These are phyloP conservation scores for Drosophila arawakana DNA, from an alignment of 1,140 invertebrate species.

Conservation along the genomic window DNA sequence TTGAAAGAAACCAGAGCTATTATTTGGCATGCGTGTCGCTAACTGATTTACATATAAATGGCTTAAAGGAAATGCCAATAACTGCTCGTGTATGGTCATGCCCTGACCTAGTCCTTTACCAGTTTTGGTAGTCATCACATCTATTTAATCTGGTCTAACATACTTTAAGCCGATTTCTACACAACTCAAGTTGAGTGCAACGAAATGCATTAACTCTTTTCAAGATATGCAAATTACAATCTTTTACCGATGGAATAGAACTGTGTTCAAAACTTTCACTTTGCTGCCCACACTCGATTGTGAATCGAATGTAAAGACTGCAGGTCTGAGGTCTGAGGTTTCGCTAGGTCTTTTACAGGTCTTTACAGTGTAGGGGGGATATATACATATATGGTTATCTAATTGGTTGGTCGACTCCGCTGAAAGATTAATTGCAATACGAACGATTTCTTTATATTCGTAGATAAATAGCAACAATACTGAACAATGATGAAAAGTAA, in stretches of 20 bases:
- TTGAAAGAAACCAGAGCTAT: slow-evolving; percentile 68
- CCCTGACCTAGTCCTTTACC: slow-evolving; percentile 39
- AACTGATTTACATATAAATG: slow-evolving; percentile 74
- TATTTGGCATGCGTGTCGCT: slow-evolving; percentile 66
- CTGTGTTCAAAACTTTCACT: slow-evolving; percentile 15
- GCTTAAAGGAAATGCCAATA: slow-evolving; percentile 51
- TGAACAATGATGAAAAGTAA: slow-evolving; percentile 71
- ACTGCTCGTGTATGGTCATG: slow-evolving; percentile 27
- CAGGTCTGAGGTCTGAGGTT: slow-evolving; percentile 5
- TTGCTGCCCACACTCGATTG: background rate
- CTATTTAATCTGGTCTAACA: slow-evolving; percentile 8
- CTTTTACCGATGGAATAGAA: slow-evolving; percentile 62
- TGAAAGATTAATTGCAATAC: slow-evolving; percentile 74
- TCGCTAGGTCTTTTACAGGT: slow-evolving; percentile 20
- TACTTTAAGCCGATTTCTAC: slow-evolving; percentile 55
- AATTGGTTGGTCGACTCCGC: slow-evolving; percentile 55
- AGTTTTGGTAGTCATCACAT: background rate
- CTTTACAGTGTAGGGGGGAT: background rate
- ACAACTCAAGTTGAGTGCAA: slow-evolving; percentile 40
- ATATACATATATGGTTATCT: slow-evolving; percentile 54
- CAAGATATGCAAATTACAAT: slow-evolving; percentile 66
- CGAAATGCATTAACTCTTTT: slow-evolving; percentile 30
- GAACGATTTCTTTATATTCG: slow-evolving; percentile 55
- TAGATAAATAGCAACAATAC: slow-evolving; percentile 42
- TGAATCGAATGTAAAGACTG: background rate